These are phyloP conservation scores for Pogona vitticeps DNA, from an alignment of 2,113 vertebrate species.

Conservation along the genomic window DNA sequence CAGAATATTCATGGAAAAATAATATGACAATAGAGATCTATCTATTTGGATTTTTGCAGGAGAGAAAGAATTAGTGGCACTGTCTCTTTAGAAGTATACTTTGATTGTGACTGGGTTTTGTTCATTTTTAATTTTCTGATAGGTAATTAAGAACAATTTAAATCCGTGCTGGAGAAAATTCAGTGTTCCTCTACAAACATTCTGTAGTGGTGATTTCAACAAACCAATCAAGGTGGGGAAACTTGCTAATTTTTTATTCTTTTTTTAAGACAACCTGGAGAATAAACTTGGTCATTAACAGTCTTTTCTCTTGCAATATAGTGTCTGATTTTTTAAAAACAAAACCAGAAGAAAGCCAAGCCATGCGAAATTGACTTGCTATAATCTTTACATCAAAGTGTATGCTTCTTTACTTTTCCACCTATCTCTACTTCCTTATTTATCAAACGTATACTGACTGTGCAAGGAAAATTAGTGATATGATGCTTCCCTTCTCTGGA, in stretches of 20 bases:
- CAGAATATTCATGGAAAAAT: background rate
- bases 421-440: background rate
- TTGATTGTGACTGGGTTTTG: background rate
- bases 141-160: constrained; percentile 96
- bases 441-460: background rate
- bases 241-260: background rate
- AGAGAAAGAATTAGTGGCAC: background rate
- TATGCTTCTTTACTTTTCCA: background rate
- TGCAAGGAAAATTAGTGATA: background rate
- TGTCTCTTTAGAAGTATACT: background rate
- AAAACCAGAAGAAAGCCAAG: background rate
- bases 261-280: background rate
- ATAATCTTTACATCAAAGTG: background rate
- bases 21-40: no score
- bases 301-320: constrained; percentile 15
- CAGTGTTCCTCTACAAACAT: constrained; percentile 85
- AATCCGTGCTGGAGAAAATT: constrained; percentile 90
- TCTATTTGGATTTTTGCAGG: background rate
- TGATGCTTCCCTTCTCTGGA: background rate
- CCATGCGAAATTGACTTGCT: background rate
- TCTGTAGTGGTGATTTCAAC: constrained; percentile 85
- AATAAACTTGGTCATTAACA: background rate
- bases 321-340: background rate
- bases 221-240: constrained; percentile 85
- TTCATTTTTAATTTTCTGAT: constrained; percentile 1